A percentile compares a stretch with the other conserved stretches of the same genome.
These are phyloP conservation scores for Neomonachus schauinslandi DNA, from an alignment of 2,113 vertebrate species.

Conservation along the genomic window DNA sequence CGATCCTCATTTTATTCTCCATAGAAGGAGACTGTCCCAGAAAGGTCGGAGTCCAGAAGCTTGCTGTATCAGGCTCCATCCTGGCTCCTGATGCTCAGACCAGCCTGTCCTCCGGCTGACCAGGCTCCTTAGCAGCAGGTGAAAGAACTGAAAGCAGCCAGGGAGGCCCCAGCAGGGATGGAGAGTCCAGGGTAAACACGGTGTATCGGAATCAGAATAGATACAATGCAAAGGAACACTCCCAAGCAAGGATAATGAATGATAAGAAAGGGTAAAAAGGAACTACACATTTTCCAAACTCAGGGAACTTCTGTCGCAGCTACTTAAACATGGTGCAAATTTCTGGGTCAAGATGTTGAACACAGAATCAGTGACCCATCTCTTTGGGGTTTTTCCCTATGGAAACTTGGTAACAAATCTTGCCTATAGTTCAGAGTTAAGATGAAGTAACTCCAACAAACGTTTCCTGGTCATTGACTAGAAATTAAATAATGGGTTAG, in stretches of 20 bases:
- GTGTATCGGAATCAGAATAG: neutral
- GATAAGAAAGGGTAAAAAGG: neutral
- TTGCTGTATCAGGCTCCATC: neutral
- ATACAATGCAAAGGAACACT: neutral
- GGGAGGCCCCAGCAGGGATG: neutral
- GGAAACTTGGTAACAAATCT: neutral
- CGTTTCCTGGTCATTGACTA: neutral
- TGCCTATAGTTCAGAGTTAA: neutral
- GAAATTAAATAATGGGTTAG: neutral
- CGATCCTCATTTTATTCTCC: neutral
- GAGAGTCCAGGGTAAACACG: neutral
- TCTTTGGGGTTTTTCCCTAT: neutral
- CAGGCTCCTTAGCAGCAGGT: neutral
- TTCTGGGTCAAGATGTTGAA: neutral
- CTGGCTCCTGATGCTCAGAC: neutral
- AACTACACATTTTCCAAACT: neutral
- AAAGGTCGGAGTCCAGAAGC: neutral
- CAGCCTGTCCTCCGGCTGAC: neutral
- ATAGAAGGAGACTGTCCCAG: neutral
- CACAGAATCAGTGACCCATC: neutral
- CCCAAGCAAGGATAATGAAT: neutral
- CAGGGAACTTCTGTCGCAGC: neutral
- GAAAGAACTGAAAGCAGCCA: neutral
- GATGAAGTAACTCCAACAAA: constrained; percentile 19
- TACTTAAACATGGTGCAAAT: neutral